Percentiles rank a stretch among this genome's conserved stretches.
These are phyloP conservation scores for Tetraodon nigroviridis DNA, from an alignment of 2,113 vertebrate species.

Conservation along the genomic window DNA sequence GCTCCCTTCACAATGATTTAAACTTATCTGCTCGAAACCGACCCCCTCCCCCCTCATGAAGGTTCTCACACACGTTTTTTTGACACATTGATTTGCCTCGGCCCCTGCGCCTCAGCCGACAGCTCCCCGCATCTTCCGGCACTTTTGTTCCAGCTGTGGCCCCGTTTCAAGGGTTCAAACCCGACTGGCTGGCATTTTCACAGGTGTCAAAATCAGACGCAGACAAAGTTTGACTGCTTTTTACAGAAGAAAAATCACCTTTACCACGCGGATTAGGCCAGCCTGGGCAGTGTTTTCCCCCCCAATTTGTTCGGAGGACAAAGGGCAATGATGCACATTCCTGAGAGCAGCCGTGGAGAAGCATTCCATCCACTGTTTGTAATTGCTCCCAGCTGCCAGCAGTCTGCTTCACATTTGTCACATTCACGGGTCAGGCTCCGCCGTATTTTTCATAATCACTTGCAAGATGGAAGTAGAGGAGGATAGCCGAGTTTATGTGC, in stretches of 20 bases:
- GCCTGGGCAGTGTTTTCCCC: constrained; percentile 25
- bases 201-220: constrained; percentile 27
- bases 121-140: background rate
- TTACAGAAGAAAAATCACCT: constrained; percentile 11
- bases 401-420: constrained; percentile 65
- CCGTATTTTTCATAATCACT: constrained; percentile 54
- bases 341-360: constrained; percentile 45
- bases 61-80: background rate
- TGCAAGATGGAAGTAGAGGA: constrained; percentile 35
- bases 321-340: constrained; percentile 65
- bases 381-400: constrained; percentile 66
- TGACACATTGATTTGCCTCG: background rate
- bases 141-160: no score
- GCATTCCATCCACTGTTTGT: constrained; percentile 67
- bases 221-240: constrained; percentile 17
- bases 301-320: constrained; percentile 60
- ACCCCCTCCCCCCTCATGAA: constrained; percentile 1
- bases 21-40: background rate
- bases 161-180: background rate
- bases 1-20: background rate
- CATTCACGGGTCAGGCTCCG: constrained; percentile 60
- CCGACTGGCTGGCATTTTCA: constrained; percentile 11
- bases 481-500: constrained; percentile 28
- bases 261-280: constrained; percentile 22
- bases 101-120: background rate